A percentile compares a stretch with the other conserved stretches of the same genome.
Evolutionary conservation across 2,797 vertebrate species (phyloP).

Genomic region (Thaleichthys pacificus): DNA sequence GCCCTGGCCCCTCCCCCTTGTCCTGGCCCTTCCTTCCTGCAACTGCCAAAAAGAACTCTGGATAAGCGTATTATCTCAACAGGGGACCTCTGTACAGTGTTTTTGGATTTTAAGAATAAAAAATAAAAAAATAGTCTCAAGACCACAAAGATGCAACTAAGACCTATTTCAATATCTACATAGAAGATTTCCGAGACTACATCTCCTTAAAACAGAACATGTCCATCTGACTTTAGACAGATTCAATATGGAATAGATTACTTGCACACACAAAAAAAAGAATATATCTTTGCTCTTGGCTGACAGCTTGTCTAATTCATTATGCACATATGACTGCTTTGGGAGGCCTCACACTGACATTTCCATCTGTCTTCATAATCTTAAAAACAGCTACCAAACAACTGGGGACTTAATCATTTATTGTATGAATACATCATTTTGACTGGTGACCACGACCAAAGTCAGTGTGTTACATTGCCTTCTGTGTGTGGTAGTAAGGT

Average conservation of each 20-base stretch:
- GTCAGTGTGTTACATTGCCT: slow-evolving; percentile 39
- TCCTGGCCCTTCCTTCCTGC: slow-evolving; percentile 10
- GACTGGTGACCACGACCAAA: slow-evolving; percentile 39
- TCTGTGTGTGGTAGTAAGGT: slow-evolving; percentile 32
- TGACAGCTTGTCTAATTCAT: slow-evolving; percentile 23
- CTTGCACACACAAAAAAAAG: background rate
- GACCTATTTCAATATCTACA: background rate
- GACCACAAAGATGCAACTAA: background rate
- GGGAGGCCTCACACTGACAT: slow-evolving; percentile 30
- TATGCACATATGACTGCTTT: slow-evolving; percentile 15
- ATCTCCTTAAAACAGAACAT: background rate
- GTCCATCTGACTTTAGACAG: background rate
- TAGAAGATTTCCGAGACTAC: background rate
- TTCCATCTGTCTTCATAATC: slow-evolving; percentile 18
- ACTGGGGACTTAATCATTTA: slow-evolving; percentile 44
- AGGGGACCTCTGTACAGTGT: slow-evolving; percentile 31
- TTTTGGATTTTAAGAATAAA: background rate
- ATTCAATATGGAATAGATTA: background rate
- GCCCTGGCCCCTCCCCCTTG: slow-evolving; percentile 24
- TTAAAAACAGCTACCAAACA: slow-evolving; percentile 39
- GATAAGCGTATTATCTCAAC: slow-evolving; percentile 62
- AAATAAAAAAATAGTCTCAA: background rate
- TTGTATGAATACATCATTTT: slow-evolving; percentile 51
- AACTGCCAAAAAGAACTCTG: slow-evolving; percentile 45
- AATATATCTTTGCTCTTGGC: background rate